These are phyloP conservation scores for Melinopterus prodromus DNA, from an alignment of 2,888 invertebrate species.

Conservation along the genomic window DNA sequence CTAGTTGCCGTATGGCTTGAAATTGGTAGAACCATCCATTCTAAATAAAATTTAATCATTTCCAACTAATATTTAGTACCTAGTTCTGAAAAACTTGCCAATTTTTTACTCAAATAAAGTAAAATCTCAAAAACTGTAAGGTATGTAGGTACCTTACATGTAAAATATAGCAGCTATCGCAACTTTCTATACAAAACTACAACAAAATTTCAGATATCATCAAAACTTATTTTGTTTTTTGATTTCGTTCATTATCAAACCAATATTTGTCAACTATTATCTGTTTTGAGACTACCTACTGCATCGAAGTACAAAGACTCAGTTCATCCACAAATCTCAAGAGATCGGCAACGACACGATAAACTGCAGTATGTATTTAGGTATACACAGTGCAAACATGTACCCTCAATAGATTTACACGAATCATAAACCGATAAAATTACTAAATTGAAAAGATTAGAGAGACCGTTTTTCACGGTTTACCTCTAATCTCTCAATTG, in stretches of 20 bases:
- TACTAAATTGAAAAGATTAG: not conserved
- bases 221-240: too few relatives aligned
- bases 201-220: too few relatives aligned
- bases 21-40: too few relatives aligned
- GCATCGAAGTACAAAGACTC: not conserved
- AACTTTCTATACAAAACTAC: too few relatives aligned
- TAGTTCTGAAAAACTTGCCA: too few relatives aligned
- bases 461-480: not conserved
- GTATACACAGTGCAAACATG: not conserved
- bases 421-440: not conserved
- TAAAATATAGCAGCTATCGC: too few relatives aligned
- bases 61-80: too few relatives aligned
- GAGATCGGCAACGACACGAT: not conserved
- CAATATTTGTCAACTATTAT: not conserved
- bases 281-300: not conserved
- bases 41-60: too few relatives aligned
- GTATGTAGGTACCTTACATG: too few relatives aligned
- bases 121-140: too few relatives aligned
- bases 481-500: not conserved
- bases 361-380: not conserved
- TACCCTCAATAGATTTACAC: not conserved
- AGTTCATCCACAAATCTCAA: not conserved
- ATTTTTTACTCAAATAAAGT: too few relatives aligned
- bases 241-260: not conserved
- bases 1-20: too few relatives aligned